Evolutionary conservation across 1,140 invertebrate genomes (phyloP).

Genomic region (Hetaerina americana): DNA sequence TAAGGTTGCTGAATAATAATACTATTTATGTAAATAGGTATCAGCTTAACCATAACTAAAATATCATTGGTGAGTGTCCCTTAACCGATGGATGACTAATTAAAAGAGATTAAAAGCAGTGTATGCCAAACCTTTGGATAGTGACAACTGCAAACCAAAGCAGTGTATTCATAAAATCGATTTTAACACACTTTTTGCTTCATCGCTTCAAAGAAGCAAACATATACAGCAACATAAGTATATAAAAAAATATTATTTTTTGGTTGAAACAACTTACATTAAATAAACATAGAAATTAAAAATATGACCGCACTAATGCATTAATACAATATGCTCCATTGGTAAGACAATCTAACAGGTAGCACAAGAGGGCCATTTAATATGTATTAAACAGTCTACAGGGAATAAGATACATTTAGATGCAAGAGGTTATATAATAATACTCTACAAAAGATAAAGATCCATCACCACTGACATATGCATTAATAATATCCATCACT

Average conservation of each 20-base stretch:
- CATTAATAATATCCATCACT: not conserved
- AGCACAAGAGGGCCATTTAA: not conserved
- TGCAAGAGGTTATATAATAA: not conserved
- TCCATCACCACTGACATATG: not conserved
- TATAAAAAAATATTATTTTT: not conserved
- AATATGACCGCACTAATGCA: not conserved
- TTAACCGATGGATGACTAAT: no score
- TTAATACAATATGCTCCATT: not conserved
- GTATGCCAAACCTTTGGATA: no score
- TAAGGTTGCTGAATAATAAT: not conserved
- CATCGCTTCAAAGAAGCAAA: not conserved
- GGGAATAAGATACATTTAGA: not conserved
- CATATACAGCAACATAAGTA: not conserved
- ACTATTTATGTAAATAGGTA: no score
- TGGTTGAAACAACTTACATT: not conserved
- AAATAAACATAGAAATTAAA: not conserved
- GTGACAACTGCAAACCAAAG: no score
- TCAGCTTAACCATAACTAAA: no score
- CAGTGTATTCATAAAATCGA: not conserved
- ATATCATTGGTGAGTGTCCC: no score
- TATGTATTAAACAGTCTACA: not conserved
- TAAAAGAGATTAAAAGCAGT: no score
- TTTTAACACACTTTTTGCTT: not conserved
- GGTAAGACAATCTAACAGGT: not conserved
- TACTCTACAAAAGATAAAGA: not conserved